Evolutionary conservation across 92 coral and sea anemone genomes (phyloP), one percentile per base, ranked within the genome.

Genomic region (Phenganax marumi): DNA sequence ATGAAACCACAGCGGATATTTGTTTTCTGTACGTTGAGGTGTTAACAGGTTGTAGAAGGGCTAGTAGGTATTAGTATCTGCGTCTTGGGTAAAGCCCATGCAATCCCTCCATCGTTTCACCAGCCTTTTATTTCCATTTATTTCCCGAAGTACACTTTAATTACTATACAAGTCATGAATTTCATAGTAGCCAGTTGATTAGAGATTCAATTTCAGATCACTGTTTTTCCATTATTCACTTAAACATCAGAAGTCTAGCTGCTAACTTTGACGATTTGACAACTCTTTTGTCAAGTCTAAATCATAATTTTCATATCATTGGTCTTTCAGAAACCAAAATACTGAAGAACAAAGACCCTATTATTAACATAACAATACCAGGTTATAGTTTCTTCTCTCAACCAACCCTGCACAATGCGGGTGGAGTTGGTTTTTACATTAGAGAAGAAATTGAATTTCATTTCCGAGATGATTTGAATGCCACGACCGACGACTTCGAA

Each of bases 401-500:
- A 79, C 85, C 84, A n/a, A 70, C 83, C 12, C 68, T 50, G 70
- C 84, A 53, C 52, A 88, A 84, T 58, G 86, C 91, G 48, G 91
- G 89, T 66, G 91, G 91, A 17, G 89, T 80, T 13, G 80, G 86
- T 12, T n/a, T 88, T 47, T 73, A 71, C 73, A 74, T 85, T 24
- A 75, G 62, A 23, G 61, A 81, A 23, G 68, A 48, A 76, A 22
- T 54, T 12, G 61, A 54, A 33, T 33, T 54, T 7, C 46, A 76
- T 51, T 21, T 76, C 2, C 22, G 53, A 52, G 53, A 76, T 76
- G 81, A 76, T 9, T 51, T 52, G 63, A 58, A 76, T 49, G 43
- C 43, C 43, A 33, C 43, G 43, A 33, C 43, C 43, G n/a, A 33
- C 43, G 43, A 33, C 43, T 33, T 33, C 43, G 43, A 33, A 33